These are phyloP conservation scores for Leptogaster cylindrica DNA, from an alignment of 2,888 invertebrate species.

Conservation along the genomic window DNA sequence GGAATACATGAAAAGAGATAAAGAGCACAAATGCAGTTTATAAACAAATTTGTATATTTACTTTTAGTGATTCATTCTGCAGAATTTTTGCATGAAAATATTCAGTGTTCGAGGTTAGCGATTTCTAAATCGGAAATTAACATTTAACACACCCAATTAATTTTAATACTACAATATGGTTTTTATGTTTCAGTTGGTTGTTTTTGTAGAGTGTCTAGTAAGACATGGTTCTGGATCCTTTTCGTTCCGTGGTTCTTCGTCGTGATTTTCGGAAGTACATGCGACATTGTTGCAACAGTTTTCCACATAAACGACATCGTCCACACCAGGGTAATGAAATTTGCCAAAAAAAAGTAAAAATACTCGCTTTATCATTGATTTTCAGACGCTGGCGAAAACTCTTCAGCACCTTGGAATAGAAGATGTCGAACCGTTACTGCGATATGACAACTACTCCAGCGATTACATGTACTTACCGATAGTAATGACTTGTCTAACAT, in stretches of 20 bases:
- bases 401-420: slow-evolving; percentile 28
- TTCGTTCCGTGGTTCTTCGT: slow-evolving; percentile 62
- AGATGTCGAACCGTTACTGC: slow-evolving; percentile 4
- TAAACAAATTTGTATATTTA: no score
- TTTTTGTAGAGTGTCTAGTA: slow-evolving; percentile 40
- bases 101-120: no score
- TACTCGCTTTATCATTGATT: background rate
- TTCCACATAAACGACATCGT: slow-evolving; percentile 60
- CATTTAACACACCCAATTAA: no score
- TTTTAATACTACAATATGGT: no score
- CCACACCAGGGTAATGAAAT: slow-evolving; percentile 58
- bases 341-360: background rate
- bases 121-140: no score
- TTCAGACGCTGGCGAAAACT: slow-evolving; percentile 36
- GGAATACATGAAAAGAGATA: no score
- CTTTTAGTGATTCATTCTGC: no score
- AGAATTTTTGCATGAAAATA: no score
- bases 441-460: slow-evolving; percentile 51
- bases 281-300: slow-evolving; percentile 62
- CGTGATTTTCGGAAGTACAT: slow-evolving; percentile 55
- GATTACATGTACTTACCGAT: slow-evolving; percentile 59
- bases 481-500: slow-evolving; percentile 63
- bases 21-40: no score
- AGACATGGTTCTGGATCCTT: slow-evolving; percentile 47
- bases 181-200: slow-evolving; percentile 49